Evolutionary conservation across 1,140 invertebrate genomes (phyloP), one percentile per base, ranked within the genome.

Genomic region (Pseudobourletiella spinata): DNA sequence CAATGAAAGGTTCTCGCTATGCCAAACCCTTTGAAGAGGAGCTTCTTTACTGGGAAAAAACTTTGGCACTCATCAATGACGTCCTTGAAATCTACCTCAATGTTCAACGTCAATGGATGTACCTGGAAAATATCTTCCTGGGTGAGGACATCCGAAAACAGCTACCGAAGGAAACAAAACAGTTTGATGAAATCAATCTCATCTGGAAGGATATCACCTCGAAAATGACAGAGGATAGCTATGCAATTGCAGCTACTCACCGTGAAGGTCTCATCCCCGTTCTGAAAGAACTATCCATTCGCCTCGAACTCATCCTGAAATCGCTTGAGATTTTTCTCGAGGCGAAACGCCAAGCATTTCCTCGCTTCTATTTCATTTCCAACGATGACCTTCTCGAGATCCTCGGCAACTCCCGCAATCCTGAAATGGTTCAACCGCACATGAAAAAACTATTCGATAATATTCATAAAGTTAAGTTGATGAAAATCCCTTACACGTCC

Each of bases 371-470:
- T 77, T 93, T 93, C 71, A 85, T 92, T 68, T 91, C 89, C 4
- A 91, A 92, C 75, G 88, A 91, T 74, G 88, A 91, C 74, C 76
- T 91, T 25, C 75, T 93, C 6, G 88, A 91, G 75, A 91, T 92
- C 71, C 76, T 93, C 35, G 79, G 77, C 14, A 78, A 91, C 74
- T 85, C 88, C 2, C 89, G 84, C 71, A 85, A 84, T 70, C 89
- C 88, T 0, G 86, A 88, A 67, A 76, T 86, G 32, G 82, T 91
- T 62, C 89, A 91, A 76, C 83, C 84, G 3, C 88, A 91, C 74
- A 77, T 91, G 52, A 87, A 87, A 67, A 91, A 91, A 72, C 80
- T 89, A 29, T 91, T 91, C 75, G 88, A 89, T 70, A 88, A 88
- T 74, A 81, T 91, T 55, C 80, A 85, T 75, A 85, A 84, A 72